These are phyloP conservation scores for Caenorhabditis drosophilae DNA, from an alignment of 2,888 invertebrate genomes.

Conservation along the genomic window DNA sequence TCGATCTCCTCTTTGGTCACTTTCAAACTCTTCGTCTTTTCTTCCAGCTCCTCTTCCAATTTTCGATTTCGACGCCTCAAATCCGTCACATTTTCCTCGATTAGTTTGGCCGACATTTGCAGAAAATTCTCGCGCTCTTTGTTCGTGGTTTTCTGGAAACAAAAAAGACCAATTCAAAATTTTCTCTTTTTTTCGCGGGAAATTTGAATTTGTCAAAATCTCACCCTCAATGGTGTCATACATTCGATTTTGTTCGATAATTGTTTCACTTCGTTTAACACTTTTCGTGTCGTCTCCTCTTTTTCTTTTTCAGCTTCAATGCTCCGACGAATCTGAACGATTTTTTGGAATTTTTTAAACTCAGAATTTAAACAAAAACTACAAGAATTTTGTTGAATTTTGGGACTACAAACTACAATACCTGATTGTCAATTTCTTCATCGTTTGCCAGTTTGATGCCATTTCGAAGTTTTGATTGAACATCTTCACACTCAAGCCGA, in stretches of 20 bases:
- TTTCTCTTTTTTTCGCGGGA: not conserved
- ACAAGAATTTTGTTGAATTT: not conserved
- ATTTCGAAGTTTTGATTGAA: not conserved
- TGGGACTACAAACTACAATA: not conserved
- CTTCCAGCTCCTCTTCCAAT: constrained; percentile 13
- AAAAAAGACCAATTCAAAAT: too few species aligned
- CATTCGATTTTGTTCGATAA: constrained; percentile 13
- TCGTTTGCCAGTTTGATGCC: not conserved
- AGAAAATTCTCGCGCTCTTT: constrained; percentile 14
- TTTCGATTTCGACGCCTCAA: constrained; percentile 11
- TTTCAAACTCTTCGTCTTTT: constrained; percentile 13
- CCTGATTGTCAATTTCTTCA: not conserved
- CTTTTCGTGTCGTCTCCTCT: constrained; percentile 11
- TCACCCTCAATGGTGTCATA: constrained; percentile 16
- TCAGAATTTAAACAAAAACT: too few species aligned
- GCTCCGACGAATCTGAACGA: constrained; percentile 11
- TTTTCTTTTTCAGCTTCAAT: constrained; percentile 7
- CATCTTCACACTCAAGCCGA: not conserved
- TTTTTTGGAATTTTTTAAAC: too few species aligned
- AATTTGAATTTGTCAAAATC: not conserved
- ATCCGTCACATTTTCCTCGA: constrained; percentile 18
- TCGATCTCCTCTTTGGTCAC: constrained; percentile 59
- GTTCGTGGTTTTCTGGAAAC: too few species aligned
- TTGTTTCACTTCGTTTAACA: constrained; percentile 21
- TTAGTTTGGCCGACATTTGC: constrained; percentile 21